These are phyloP conservation scores for Anomalospiza imberbis DNA, from an alignment of 2,797 vertebrate genomes.

Conservation along the genomic window DNA sequence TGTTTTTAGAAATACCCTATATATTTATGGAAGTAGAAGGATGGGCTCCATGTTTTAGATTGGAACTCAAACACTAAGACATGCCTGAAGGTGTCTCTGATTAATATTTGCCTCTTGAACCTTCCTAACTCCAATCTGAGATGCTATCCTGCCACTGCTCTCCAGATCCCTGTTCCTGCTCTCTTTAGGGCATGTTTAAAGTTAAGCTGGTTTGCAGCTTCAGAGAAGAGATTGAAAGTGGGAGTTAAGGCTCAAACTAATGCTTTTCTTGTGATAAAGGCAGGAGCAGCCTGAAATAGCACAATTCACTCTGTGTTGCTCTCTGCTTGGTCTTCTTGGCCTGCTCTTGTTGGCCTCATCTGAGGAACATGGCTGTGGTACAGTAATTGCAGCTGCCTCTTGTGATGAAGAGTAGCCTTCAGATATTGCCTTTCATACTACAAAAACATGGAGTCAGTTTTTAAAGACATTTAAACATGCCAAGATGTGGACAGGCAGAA, in stretches of 20 bases:
- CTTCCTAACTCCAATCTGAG: not conserved
- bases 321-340: not conserved
- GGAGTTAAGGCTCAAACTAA: not conserved
- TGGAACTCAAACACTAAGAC: not conserved
- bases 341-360: not conserved
- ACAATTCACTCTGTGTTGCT: not conserved
- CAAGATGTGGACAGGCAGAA: not conserved
- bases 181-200: not conserved
- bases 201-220: not conserved
- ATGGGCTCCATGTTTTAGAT: not conserved
- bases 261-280: not conserved
- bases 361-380: not conserved
- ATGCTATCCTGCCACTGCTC: not conserved
- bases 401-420: not conserved
- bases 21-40: not conserved
- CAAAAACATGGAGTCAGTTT: conserved; percentile 14
- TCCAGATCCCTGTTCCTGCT: not conserved
- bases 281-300: not conserved
- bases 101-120: not conserved
- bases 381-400: not conserved
- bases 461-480: not conserved
- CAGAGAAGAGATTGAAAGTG: not conserved
- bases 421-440: not conserved
- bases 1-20: not conserved
- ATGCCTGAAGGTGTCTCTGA: not conserved